Base-by-base conservation (phyloP, 2,113 vertebrate genomes). In the Calidris pygmaea region DNA sequence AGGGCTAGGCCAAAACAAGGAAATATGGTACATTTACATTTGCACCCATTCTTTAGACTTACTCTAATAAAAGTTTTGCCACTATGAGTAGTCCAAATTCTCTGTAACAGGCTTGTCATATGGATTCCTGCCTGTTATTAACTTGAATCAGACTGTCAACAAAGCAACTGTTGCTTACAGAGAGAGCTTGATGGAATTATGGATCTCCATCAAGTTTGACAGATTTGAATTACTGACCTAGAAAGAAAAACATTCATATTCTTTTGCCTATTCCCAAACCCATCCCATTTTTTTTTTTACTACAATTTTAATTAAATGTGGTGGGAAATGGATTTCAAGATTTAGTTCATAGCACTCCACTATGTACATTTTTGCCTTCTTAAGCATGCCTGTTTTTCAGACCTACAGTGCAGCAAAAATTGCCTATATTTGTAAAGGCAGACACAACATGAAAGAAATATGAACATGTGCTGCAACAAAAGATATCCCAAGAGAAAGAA, bases 201-300 rank as follows among this genome's bases (percentile, higher is more conserved):
- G 87, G 41, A 73, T 83, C n/a, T 83, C 78, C 59, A 70, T 78
- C 58, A 85, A 50, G 73, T 85, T 2, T 95, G 81, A 83, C 63
- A 91, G 82, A 73, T 89, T 62, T 82, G 63, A 89, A 86, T 94
- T 87, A 89, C 53, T 95, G 66, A 90, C 55, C 48, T 76, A 78
- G 66, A 91, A 92, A 62, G 32, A 13, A 91, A 95, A 95, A 79
- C 6, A 56, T 58, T 89, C 39, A 73, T 82, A 93, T 72, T 87
- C 20, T 39, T 93, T 73, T 79, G 76, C 53, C 0, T 2, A 79
- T 83, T 91, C 58, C 35, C 74, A 93, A 68, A 82, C 11, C 34
- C 35, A 65, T 65, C 6, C 4, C 3, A 7, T 53, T 14, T 35
- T 35, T 29, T 41, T 72, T 65, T 47, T 79, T 24, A 63, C 75